Base-by-base conservation (phyloP, 2,113 vertebrate species). In the Vulpes vulpes region DNA sequence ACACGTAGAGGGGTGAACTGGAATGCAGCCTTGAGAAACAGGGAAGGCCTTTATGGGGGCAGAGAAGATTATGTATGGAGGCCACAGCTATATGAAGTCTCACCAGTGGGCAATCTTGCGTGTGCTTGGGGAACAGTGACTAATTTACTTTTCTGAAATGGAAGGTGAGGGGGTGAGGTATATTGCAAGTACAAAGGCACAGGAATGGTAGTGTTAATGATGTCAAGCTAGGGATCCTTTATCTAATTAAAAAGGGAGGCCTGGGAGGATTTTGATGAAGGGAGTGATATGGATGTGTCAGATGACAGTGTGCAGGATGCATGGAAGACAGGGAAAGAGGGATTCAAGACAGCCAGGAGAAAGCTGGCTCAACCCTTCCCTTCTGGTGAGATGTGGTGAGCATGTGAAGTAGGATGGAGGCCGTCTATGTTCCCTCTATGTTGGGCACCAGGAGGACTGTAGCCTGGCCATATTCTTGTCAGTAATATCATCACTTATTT, bases 141-240 rank as follows among this genome's bases (percentile, higher is more conserved):
- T 92, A n/a, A 93, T 80, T 92, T 76, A 62, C 12, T 80, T 6
- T 84, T 88, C 62, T 84, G 22, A 95, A 65, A 82, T 10, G n/a
- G 79, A 89, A 71, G 27, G 25, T 55, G 57, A 38, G n/a, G 25
- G 20, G 9, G 6, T 83, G 55, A 25, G 14, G 3, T 80, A 10
- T 51, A 53, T 60, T n/a, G 14, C 3, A 62, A 3, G 15, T 27
- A 17, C 16, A 57, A 51, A 76, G 25, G 67, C 23, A 32, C 23
- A 32, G 22, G 32, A 35, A 74, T 80, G 51, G 30, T 38, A n/a
- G 15, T 53, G 71, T 93, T 79, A 32, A 60, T 10, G 59, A 55
- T 30, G 11, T 55, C 35, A 65, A 60, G 74, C 16, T 59, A 90
- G 88, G 76, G 32, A 55, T 6, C 14, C 80, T 19, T 76, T 82